A percentile compares a stretch with the other conserved stretches of the same genome.
Evolutionary conservation across 2,888 invertebrate species (phyloP).

Genomic region (Netelia inedita): DNA sequence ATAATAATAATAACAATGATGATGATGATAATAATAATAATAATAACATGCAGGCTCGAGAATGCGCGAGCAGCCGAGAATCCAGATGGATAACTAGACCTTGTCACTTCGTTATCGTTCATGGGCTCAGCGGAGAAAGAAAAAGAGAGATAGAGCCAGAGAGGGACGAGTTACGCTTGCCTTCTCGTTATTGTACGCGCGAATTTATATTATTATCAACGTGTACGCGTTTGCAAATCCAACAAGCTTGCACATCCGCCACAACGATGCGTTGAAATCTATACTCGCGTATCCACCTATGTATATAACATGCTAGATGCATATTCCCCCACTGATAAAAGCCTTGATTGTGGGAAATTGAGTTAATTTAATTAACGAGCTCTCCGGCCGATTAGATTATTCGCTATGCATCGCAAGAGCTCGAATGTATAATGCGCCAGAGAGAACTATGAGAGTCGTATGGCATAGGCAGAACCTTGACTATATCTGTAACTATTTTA

Average conservation of each 20-base stretch:
- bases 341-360: conserved; percentile 56
- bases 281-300: background rate
- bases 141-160: conserved; percentile 16
- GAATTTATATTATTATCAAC: conserved; percentile 46
- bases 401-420: conserved; percentile 42
- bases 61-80: conserved; percentile 34
- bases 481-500: background rate
- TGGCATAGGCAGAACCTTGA: background rate
- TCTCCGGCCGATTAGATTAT: conserved; percentile 56
- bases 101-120: conserved; percentile 59
- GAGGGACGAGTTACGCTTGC: conserved; percentile 23
- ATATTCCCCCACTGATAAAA: conserved; percentile 52
- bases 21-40: conserved; percentile 9
- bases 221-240: background rate
- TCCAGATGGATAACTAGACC: conserved; percentile 59
- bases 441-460: conserved; percentile 3
- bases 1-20: conserved; percentile 22
- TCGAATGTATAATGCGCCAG: conserved; percentile 25
- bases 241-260: conserved; percentile 7
- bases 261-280: background rate
- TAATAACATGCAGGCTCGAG: conserved; percentile 34
- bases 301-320: conserved; percentile 1
- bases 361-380: conserved; percentile 62
- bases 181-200: conserved; percentile 50
- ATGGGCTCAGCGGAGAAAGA: conserved; percentile 18